A percentile compares a stretch with the other conserved stretches of the same genome.
phyloP scores from a whole-genome alignment of 2,113 vertebrate genomes.

The Butorides virescens region DNA sequence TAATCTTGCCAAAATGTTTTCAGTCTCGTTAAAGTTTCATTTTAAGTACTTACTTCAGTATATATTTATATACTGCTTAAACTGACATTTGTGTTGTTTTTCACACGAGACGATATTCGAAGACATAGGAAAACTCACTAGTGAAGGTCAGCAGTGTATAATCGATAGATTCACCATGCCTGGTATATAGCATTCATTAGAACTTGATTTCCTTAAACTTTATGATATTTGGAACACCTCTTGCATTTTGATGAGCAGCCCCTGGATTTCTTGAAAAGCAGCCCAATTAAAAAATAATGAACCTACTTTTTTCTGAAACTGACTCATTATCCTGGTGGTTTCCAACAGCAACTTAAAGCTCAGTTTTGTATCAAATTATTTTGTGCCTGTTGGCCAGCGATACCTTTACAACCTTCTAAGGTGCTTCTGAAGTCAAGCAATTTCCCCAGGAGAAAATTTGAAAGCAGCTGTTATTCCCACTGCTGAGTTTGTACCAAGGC shows the following conservation, averaged over 20 bases:
- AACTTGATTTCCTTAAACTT: slow-evolving; percentile 27
- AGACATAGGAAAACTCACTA: neutral
- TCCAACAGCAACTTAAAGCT: slow-evolving; percentile 20
- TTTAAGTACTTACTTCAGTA: neutral
- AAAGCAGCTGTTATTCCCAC: neutral
- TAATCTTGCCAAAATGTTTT: neutral
- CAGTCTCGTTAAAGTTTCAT: neutral
- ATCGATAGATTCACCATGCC: neutral
- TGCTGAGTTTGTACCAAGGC: neutral
- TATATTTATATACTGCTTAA: neutral
- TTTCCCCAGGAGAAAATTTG: neutral
- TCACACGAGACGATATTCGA: neutral
- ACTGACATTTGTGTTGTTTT: neutral
- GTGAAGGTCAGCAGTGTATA: neutral
- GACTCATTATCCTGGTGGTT: slow-evolving; percentile 52
- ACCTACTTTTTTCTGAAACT: slow-evolving; percentile 14
- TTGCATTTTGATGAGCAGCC: slow-evolving; percentile 37
- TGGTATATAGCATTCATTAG: neutral
- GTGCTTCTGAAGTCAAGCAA: slow-evolving; percentile 12
- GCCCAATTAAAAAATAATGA: slow-evolving; percentile 71
- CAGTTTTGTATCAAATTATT: slow-evolving; percentile 30
- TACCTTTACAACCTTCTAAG: slow-evolving; percentile 27
- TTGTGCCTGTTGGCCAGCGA: slow-evolving; percentile 37
- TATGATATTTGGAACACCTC: slow-evolving; percentile 16
- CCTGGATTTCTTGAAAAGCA: slow-evolving; percentile 27